Conservation (phyloP, 1,140 invertebrate genomes). For the Metaphire vulgaris region DNA sequence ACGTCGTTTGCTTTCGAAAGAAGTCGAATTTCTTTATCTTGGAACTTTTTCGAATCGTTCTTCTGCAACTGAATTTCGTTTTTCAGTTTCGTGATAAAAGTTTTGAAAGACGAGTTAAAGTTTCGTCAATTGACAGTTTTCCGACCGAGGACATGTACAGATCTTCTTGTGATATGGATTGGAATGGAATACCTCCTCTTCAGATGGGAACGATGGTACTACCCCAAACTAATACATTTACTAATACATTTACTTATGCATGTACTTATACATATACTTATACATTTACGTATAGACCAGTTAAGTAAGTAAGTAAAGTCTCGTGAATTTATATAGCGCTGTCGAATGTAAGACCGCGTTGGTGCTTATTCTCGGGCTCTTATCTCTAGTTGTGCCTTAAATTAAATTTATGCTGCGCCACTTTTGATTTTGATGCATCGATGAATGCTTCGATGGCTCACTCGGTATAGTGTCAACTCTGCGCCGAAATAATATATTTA, state of each 20-base stretch:
- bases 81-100: not conserved
- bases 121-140: too few species aligned
- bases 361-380: not conserved
- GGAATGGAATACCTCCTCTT: not conserved
- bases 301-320: not conserved
- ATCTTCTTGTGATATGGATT: not conserved
- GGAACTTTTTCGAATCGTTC: not conserved
- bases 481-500: too few species aligned
- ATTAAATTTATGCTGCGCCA: too few species aligned
- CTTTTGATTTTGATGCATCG: too few species aligned
- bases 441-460: too few species aligned
- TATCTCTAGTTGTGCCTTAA: not conserved
- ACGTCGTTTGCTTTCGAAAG: not conserved
- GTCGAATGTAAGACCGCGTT: not conserved
- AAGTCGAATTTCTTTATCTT: not conserved
- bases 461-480: too few species aligned
- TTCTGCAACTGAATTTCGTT: not conserved
- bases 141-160: not conserved
- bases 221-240: too few species aligned
- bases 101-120: not conserved
- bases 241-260: too few species aligned
- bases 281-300: too few species aligned
- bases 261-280: too few species aligned
- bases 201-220: not conserved
- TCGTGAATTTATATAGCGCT: not conserved